Evolutionary conservation across 1,140 invertebrate species (phyloP).

Genomic region (Anastrepha ludens): DNA sequence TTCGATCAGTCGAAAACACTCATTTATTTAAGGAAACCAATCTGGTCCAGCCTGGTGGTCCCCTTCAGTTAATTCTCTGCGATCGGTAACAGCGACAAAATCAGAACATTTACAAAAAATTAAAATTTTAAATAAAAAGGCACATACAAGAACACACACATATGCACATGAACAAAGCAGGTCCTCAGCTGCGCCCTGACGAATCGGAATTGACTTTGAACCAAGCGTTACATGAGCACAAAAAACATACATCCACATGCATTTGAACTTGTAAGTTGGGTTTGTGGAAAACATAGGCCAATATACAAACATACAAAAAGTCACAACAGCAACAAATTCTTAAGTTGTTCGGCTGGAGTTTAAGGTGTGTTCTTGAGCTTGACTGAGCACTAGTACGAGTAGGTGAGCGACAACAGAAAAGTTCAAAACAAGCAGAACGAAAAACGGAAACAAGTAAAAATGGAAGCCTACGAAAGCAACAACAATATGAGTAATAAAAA

Average conservation of each 20-base stretch:
- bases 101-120: background rate
- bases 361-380: conserved; percentile 74
- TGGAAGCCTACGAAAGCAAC: conserved; percentile 19
- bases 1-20: too few species aligned
- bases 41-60: background rate
- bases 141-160: background rate
- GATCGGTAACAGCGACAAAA: background rate
- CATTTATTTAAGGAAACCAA: background rate
- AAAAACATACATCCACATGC: background rate
- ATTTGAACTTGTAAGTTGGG: conserved; percentile 32
- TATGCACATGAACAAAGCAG: background rate
- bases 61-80: background rate
- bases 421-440: background rate
- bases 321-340: conserved; percentile 52
- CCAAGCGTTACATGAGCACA: conserved; percentile 58
- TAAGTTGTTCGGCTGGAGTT: conserved; percentile 58
- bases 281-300: background rate
- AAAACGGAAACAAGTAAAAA: conserved; percentile 20
- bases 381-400: conserved; percentile 57
- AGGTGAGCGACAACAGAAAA: background rate
- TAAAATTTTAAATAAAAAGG: background rate
- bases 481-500: background rate
- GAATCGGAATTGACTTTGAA: conserved; percentile 74
- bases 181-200: conserved; percentile 68
- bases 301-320: conserved; percentile 16